Evolutionary conservation across 2,888 invertebrate species (phyloP).

Genomic region (Scrobipalpa atriplicella): DNA sequence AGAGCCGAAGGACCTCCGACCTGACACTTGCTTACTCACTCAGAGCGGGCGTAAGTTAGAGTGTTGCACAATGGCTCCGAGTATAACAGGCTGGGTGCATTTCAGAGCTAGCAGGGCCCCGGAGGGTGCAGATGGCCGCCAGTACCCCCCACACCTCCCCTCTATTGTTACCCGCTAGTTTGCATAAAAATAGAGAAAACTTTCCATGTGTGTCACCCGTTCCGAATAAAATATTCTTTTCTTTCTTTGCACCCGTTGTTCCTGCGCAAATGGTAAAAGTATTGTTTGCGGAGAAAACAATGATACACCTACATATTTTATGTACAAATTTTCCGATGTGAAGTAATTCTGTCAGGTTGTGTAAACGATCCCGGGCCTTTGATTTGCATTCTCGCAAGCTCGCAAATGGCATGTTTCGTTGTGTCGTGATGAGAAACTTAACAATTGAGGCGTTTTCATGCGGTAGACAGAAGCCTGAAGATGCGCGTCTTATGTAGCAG

Average conservation of each 20-base stretch:
- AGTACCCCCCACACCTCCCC: conserved; percentile 51
- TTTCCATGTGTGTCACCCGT: conserved; percentile 71
- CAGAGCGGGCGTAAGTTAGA: conserved; percentile 11
- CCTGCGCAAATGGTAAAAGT: conserved; percentile 68
- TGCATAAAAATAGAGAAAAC: conserved; percentile 76
- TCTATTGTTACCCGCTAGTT: conserved; percentile 73
- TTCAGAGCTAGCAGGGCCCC: conserved; percentile 48
- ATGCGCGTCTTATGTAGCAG: neutral
- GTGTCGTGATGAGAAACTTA: conserved; percentile 24
- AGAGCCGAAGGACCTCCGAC: conserved; percentile 7
- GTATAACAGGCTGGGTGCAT: conserved; percentile 50
- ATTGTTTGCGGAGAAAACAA: conserved; percentile 64
- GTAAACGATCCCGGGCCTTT: conserved; percentile 27
- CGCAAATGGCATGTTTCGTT: conserved; percentile 6
- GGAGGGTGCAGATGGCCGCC: conserved; percentile 54
- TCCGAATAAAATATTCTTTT: conserved; percentile 76
- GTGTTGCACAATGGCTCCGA: conserved; percentile 10
- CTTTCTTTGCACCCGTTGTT: conserved; percentile 68
- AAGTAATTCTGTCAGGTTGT: conserved; percentile 30
- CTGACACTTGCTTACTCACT: conserved; percentile 10
- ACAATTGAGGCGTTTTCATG: conserved; percentile 27
- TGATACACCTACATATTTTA: conserved; percentile 48
- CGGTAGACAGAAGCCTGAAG: neutral
- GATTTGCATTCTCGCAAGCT: conserved; percentile 23
- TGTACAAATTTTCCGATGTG: conserved; percentile 29